Conservation (phyloP, 2,888 invertebrate species). For the Cepaea hortensis region DNA sequence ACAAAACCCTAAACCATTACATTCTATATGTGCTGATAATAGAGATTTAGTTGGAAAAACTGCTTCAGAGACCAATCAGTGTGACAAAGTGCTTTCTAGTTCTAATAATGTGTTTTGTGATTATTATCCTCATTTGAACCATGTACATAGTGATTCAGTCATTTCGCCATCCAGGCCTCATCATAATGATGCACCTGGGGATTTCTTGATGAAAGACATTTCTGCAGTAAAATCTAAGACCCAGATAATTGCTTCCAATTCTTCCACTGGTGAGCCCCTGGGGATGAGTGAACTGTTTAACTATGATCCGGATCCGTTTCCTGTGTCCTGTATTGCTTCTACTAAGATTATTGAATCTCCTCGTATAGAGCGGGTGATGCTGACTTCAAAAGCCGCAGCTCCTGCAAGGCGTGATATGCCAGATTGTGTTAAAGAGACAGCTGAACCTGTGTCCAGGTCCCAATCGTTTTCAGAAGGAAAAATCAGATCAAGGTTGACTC, state of each 20-base stretch:
- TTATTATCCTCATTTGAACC: background rate
- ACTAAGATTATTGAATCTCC: slow-evolving; percentile 58
- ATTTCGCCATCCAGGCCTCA: background rate
- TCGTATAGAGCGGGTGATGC: slow-evolving; percentile 57
- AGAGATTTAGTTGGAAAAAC: slow-evolving; percentile 28
- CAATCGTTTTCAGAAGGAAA: slow-evolving; percentile 48
- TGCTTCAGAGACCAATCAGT: background rate
- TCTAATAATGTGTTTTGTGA: background rate
- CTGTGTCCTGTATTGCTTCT: slow-evolving; percentile 59
- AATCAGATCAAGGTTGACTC: slow-evolving; percentile 53
- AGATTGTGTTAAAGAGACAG: slow-evolving; percentile 17
- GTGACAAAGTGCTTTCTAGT: slow-evolving; percentile 14
- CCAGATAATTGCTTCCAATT: slow-evolving; percentile 4
- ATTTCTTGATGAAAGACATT: background rate
- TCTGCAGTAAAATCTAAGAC: slow-evolving; percentile 3
- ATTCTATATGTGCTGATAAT: slow-evolving; percentile 11
- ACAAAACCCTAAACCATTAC: background rate
- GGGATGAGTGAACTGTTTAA: slow-evolving; percentile 45
- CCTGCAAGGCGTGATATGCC: background rate
- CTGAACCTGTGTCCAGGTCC: slow-evolving; percentile 33
- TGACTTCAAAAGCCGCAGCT: slow-evolving; percentile 52
- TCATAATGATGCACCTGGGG: background rate
- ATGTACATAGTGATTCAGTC: slow-evolving; percentile 9
- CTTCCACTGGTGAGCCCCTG: background rate
- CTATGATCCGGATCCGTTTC: slow-evolving; percentile 12